Percentiles rank a stretch among this genome's conserved stretches.
Conservation (phyloP, 2,888 invertebrate species). For the Pyrrhosoma nymphula region DNA sequence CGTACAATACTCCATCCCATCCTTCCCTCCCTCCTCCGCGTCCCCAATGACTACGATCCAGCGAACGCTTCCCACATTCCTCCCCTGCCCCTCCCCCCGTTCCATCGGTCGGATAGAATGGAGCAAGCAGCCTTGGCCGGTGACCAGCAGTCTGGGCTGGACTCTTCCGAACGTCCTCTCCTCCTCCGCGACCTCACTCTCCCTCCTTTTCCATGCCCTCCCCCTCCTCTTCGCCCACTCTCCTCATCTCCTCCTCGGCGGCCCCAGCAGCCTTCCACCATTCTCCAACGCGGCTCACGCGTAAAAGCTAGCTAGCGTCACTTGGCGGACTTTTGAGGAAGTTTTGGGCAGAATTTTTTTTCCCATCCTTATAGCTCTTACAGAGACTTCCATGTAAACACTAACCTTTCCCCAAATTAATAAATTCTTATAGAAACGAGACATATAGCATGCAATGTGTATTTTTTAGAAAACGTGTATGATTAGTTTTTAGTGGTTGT, state of each 20-base stretch:
- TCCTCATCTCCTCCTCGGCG: constrained; percentile 11
- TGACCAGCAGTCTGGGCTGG: constrained; percentile 63
- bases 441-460: no score
- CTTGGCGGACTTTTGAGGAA: background rate
- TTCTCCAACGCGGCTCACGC: background rate
- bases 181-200: background rate
- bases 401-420: no score
- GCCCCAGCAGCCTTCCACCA: background rate
- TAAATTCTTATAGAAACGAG: no score
- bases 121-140: constrained; percentile 58
- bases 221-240: background rate
- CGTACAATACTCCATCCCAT: constrained; percentile 46
- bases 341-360: background rate
- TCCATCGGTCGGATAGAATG: background rate
- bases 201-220: background rate
- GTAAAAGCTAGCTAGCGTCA: background rate
- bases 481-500: no score
- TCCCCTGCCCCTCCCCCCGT: constrained; percentile 10
- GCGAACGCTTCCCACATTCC: background rate
- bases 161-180: constrained; percentile 34
- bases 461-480: no score
- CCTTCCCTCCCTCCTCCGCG: background rate
- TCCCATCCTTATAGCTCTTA: background rate
- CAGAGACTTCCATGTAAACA: no score
- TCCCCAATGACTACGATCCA: background rate